Evolutionary conservation across 2,888 invertebrate species (phyloP), one percentile per base, ranked within the genome.

Genomic region (Podotricha telesiphe): DNA sequence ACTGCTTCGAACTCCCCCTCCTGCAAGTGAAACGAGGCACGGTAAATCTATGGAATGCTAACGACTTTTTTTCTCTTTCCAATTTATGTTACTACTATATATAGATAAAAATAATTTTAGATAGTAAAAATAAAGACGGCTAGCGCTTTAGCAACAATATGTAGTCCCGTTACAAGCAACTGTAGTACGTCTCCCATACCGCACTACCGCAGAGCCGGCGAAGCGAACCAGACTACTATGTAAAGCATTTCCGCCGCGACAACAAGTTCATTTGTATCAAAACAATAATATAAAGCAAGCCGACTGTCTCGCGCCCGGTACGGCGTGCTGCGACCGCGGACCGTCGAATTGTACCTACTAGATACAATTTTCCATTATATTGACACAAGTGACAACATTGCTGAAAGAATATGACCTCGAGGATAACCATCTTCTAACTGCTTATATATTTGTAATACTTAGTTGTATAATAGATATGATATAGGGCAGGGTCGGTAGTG

Each of bases 81-180:
- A 28, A 28, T 28, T 28, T 6, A 28, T 28, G 28, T 28, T 28
- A 28, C 28, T 28, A 28, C 28, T 28, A 28, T 28, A 28, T 50
- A 45, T 45, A 45, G n/a, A 45, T 5, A n/a, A 45, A 15, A 2
- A n/a, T 0, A n/a, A 53, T 53, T 50, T 5, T 42, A 42, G 7
- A 42, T 8, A 15, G 11, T 19, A 15, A 6, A 58, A 40, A 58
- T 40, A 15, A 8, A 22, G 20, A 42, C 15, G 13, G 13, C 19
- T n/a, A 6, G 10, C 13, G 50, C 5, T 15, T 42, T 4, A 47
- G 45, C 37, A 22, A 47, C 11, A 47, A 28, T 47, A 10, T 22
- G 13, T 11, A 28, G 10, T 61, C n/a, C 59, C 59, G 59, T 59
- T 61, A 61, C 45, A 19, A 47, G 34, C n/a, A 2, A 48, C 47